phyloP scores from a whole-genome alignment of 2,113 vertebrate species.

The Ariopsis seemanni region DNA sequence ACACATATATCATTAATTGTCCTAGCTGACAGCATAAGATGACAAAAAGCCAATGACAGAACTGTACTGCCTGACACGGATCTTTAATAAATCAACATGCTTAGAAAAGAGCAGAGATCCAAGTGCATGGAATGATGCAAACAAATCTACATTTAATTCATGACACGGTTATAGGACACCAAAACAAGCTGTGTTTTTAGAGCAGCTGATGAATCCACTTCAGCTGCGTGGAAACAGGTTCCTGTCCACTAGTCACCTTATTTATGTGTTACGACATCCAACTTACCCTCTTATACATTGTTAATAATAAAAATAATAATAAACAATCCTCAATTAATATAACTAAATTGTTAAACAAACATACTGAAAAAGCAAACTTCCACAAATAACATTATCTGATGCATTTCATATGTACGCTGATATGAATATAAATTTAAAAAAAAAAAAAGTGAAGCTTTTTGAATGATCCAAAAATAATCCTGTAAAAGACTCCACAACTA shows the following conservation, averaged over 20 bases:
- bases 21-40: background rate
- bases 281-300: background rate
- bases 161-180: background rate
- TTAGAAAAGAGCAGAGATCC: background rate
- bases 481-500: background rate
- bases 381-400: background rate
- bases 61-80: too few relatives aligned
- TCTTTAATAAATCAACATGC: background rate
- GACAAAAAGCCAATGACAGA: background rate
- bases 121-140: background rate
- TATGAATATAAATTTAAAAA: background rate
- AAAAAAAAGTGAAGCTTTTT: background rate
- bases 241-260: background rate
- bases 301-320: background rate
- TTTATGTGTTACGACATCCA: background rate
- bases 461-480: too few relatives aligned
- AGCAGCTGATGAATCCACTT: background rate
- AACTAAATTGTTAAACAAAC: background rate
- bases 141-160: background rate
- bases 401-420: background rate
- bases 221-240: background rate
- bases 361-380: background rate
- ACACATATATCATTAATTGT: background rate
- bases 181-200: background rate
- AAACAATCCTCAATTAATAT: background rate